phyloP scores from a whole-genome alignment of 1,140 invertebrate species.

The Heliothis virescens region DNA sequence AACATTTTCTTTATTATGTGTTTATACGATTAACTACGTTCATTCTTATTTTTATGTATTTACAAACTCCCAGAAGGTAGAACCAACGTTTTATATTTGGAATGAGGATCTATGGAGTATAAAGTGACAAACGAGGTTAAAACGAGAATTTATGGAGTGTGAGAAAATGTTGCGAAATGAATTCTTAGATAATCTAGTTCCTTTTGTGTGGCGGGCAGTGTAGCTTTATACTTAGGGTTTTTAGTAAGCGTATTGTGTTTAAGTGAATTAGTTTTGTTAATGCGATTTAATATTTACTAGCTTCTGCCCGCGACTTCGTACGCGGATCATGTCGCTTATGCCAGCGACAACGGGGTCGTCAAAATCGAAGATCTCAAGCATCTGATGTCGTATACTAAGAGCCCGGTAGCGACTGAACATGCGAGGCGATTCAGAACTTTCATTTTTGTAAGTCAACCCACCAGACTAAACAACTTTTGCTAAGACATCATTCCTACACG shows the following conservation, averaged over 20 bases:
- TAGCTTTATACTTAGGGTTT: neutral
- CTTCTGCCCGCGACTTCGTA: too few relatives aligned
- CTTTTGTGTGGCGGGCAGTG: neutral
- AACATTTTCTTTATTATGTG: too few relatives aligned
- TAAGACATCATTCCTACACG: too few relatives aligned
- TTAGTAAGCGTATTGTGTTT: neutral
- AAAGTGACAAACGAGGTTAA: slow-evolving; percentile 37
- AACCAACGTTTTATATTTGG: slow-evolving; percentile 28
- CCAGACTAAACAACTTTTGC: too few relatives aligned
- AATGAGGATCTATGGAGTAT: slow-evolving; percentile 31
- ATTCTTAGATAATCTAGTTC: slow-evolving; percentile 36
- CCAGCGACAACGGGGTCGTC: too few relatives aligned
- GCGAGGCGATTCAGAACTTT: too few relatives aligned
- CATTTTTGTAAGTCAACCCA: too few relatives aligned
- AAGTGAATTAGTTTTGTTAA: neutral
- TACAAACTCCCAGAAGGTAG: slow-evolving; percentile 10
- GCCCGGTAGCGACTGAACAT: too few relatives aligned
- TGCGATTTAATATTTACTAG: neutral
- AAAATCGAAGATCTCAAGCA: too few relatives aligned
- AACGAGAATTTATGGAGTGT: slow-evolving; percentile 31
- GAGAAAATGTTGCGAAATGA: slow-evolving; percentile 25
- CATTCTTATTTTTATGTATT: slow-evolving; percentile 16
- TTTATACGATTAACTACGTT: too few relatives aligned
- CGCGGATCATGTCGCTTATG: too few relatives aligned
- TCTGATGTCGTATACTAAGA: too few relatives aligned